A percentile compares a stretch with the other conserved stretches of the same genome.
Evolutionary conservation across 2,797 vertebrate genomes (phyloP).

Genomic region (Chiloscyllium punctatum): DNA sequence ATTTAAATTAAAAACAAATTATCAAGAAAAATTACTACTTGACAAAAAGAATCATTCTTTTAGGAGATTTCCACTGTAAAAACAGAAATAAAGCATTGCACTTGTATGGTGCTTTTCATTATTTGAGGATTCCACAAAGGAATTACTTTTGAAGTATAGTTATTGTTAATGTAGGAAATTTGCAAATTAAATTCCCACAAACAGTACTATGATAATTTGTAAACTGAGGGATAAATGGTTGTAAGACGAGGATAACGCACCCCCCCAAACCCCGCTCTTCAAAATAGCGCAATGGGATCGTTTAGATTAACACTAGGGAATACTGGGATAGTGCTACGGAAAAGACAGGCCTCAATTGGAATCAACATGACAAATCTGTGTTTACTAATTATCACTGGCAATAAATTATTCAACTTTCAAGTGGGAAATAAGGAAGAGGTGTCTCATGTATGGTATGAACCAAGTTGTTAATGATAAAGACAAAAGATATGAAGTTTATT

Average conservation of each 20-base stretch:
- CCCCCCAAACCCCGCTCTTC: neutral
- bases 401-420: no score
- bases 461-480: neutral
- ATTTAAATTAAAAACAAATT: neutral
- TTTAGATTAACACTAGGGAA: neutral
- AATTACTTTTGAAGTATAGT: neutral
- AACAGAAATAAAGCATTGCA: neutral
- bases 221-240: neutral
- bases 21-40: neutral
- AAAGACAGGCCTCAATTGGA: neutral
- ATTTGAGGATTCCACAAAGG: neutral
- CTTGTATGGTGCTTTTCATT: neutral
- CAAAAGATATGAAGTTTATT: neutral
- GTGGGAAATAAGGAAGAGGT: neutral
- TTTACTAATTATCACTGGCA: neutral
- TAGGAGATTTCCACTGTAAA: neutral
- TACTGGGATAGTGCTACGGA: no score
- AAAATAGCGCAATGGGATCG: neutral
- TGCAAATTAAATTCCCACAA: neutral
- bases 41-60: neutral
- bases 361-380: neutral
- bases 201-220: neutral
- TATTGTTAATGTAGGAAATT: neutral
- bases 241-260: neutral
- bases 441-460: neutral